Evolutionary conservation across 2,797 vertebrate genomes (phyloP).

Genomic region (Gobionotothen gibberifrons): DNA sequence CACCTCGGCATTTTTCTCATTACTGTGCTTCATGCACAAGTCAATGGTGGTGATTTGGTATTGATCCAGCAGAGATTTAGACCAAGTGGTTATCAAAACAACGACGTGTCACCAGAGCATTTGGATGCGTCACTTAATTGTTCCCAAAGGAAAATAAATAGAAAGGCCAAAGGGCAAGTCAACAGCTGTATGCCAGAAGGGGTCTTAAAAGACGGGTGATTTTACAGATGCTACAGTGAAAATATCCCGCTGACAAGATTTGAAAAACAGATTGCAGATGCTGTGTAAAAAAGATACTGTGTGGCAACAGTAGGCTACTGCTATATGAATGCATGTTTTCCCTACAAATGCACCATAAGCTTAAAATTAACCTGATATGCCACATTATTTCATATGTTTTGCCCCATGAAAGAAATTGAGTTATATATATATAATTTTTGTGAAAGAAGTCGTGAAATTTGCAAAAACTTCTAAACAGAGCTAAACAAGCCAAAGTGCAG

Average conservation of each 20-base stretch:
- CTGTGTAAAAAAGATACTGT: neutral
- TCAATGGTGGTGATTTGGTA: constrained; percentile 4
- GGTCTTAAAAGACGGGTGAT: neutral
- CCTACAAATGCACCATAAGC: neutral
- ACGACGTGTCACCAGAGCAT: constrained; percentile 10
- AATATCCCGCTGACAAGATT: constrained; percentile 2
- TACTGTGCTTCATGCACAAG: neutral
- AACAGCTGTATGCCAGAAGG: constrained; percentile 6
- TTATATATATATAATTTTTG: neutral
- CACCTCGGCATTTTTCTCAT: constrained; percentile 5
- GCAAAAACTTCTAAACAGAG: neutral
- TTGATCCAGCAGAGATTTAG: constrained; percentile 37
- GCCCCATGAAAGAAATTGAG: neutral
- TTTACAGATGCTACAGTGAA: neutral
- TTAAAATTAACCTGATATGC: neutral
- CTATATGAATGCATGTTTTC: neutral
- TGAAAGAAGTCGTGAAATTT: neutral
- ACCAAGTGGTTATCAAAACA: neutral
- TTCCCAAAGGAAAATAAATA: constrained; percentile 35
- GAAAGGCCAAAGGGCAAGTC: neutral
- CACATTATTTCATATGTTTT: neutral
- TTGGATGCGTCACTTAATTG: constrained; percentile 1
- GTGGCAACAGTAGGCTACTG: neutral
- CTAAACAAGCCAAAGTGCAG: neutral
- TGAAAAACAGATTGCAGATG: neutral